phyloP scores from a whole-genome alignment of 2,888 invertebrate genomes.

The Orthonychiurus folsomi region DNA sequence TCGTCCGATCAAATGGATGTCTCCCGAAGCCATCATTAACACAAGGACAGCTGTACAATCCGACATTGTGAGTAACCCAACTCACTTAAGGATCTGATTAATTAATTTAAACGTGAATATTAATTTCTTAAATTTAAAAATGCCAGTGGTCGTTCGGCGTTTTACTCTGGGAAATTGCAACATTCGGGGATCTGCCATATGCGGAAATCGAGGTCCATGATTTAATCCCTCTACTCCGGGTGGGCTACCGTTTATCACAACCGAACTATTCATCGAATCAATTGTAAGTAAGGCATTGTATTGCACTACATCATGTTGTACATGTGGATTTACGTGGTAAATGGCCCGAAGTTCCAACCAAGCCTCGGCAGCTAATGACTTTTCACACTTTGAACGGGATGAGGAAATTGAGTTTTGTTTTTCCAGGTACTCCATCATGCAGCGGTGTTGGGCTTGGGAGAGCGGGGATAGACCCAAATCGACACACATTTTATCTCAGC shows the following conservation, averaged over 20 bases:
- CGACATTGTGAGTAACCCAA: conserved; percentile 89
- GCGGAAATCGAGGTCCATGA: conserved; percentile 96
- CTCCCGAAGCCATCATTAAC: conserved; percentile 66
- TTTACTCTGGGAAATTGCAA: conserved; percentile 90
- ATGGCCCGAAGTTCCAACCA: too few species aligned
- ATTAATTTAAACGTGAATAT: not conserved
- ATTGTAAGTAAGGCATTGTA: conserved; percentile 76
- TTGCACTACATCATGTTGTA: too few species aligned
- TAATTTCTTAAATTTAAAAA: not conserved
- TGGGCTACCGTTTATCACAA: conserved; percentile 88
- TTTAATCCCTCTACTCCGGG: conserved; percentile 79
- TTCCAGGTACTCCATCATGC: too few species aligned
- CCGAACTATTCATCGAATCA: conserved; percentile 97
- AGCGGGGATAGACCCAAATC: too few species aligned
- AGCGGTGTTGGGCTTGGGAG: too few species aligned
- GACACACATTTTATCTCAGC: too few species aligned
- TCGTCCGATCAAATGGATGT: conserved; percentile 88
- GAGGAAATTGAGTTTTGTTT: too few species aligned
- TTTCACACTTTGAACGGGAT: too few species aligned
- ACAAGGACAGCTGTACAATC: conserved; percentile 74
- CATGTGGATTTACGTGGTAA: too few species aligned
- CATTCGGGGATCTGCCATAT: conserved; percentile 89
- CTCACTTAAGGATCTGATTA: too few species aligned
- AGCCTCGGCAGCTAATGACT: too few species aligned
- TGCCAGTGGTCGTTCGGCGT: conserved; percentile 87